Base-by-base conservation (phyloP, 2,113 vertebrate genomes). In the Syngnathus floridae region DNA sequence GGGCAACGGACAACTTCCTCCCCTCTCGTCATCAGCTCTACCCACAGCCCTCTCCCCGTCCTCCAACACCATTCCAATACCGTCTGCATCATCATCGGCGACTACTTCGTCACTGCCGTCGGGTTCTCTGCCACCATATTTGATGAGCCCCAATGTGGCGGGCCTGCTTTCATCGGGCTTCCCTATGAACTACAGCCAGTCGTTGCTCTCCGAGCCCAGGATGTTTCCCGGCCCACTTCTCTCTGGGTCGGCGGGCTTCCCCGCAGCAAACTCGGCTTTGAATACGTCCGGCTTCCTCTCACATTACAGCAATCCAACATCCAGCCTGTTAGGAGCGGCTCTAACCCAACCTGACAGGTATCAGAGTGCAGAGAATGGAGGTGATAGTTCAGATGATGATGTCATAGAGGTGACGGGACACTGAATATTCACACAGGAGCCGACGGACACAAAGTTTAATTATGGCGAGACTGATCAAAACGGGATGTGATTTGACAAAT, bases 361-460 rank as follows among this genome's bases (percentile, higher is more conserved):
- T 79, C 64, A 62, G 19, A 89, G 92, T 40, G 75, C 91, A 0
- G 95, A 97, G 82, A 94, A 94, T 37, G 93, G 94, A 11, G 93
- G 93, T 73, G 96, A 94, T 79, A 98, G 96, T 80, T 96, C 95
- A 52, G 96, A 99, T 8, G 95, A 99, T 10, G 97, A 99, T 54
- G 95, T 99, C 62, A 98, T 98, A 75, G 97, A 98, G 87, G 94
- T 99, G 83, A 97, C 91, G 57, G 96, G 95, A 89, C 93, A 98
- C 80, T 98, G 93, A 90, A 51, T 59, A 65, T 35, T 64, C 21
- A 12, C 7, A 7, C 36, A 19, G 49, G 67, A 4, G 60, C 62
- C 17, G 17, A 46, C 63, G 72, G 59, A 62, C 16, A 58, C 19
- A 58, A n/a, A 26, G n/a, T 14, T 70, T 46, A 52, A 26, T 37